phyloP scores from a whole-genome alignment of 2,113 vertebrate genomes.

The Illadopsis cleaveri region DNA sequence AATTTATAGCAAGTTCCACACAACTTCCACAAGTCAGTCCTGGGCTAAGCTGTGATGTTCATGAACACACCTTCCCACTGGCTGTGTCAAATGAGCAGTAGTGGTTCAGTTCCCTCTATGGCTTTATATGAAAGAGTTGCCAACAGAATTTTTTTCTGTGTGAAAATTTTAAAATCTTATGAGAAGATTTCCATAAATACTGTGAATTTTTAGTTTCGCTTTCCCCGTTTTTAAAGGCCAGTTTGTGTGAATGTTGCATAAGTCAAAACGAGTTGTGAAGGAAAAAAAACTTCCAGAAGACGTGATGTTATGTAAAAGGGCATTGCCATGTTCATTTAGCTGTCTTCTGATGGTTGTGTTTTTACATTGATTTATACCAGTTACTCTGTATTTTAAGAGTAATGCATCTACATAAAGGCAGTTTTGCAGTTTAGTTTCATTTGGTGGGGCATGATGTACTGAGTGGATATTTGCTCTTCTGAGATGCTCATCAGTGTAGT shows the following conservation, averaged over 20 bases:
- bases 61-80: neutral
- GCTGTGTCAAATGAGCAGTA: neutral
- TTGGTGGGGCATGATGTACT: neutral
- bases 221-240: neutral
- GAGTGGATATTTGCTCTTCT: neutral
- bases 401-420: neutral
- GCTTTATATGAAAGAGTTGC: neutral
- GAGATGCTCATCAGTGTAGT: fast-evolving
- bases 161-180: neutral
- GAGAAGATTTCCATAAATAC: neutral
- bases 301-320: neutral
- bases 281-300: neutral
- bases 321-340: neutral
- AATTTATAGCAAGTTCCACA: neutral
- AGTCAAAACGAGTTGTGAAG: neutral
- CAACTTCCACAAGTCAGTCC: neutral
- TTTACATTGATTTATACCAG: neutral
- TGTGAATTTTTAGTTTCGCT: neutral
- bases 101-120: neutral
- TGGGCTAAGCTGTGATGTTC: neutral
- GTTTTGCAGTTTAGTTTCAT: neutral
- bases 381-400: neutral
- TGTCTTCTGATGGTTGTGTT: neutral
- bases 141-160: neutral
- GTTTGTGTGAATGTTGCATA: neutral